Base-by-base conservation (phyloP, 2,888 invertebrate species). In the Cephus nigrinus region DNA sequence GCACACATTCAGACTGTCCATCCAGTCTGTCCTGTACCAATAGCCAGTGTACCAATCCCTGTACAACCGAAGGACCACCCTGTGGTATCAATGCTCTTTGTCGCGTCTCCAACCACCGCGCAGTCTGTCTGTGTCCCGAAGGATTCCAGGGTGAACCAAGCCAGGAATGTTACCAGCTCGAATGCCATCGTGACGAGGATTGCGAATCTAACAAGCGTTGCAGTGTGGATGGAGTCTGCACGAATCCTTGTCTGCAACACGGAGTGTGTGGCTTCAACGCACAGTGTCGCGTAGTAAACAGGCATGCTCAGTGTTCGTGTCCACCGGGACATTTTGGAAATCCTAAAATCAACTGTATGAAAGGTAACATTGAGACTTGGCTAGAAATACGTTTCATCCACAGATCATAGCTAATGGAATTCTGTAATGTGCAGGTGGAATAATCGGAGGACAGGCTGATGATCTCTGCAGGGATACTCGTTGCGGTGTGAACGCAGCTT, bases 51-150 rank as follows among this genome's bases (percentile, higher is more conserved):
- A 92, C 94, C 73, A 94, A 95, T 91, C 95, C 96, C 72, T 97
- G 96, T 86, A 91, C 93, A 80, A 92, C 93, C 81, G 93, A 94
- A 73, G 91, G 92, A 33, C 93, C 93, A 30, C 95, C 96, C 1
- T 98, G 98, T 86, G 97, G 97, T 5, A 94, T 94, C 83, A 95
- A 96, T 89, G 97, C 98, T 0, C 88, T 96, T 1, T 98, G 98
- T 88, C 94, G 95, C 82, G 94, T 96, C 0, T 94, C 95, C 3
- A 95, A 96, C 83, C 98, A 97, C 91, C 94, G 96, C 71, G 95
- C 96, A 73, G 94, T 98, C 4, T 98, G 98, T 89, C 94, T 96
- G 79, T 98, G 98, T 88, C 97, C 97, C 0, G 96, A 96, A 87
- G 97, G 97, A 30, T 96, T 94, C 88, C 95, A 95, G 83, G 97